phyloP scores from a whole-genome alignment of 1,140 invertebrate species.

The Drosophila mojavensis region DNA sequence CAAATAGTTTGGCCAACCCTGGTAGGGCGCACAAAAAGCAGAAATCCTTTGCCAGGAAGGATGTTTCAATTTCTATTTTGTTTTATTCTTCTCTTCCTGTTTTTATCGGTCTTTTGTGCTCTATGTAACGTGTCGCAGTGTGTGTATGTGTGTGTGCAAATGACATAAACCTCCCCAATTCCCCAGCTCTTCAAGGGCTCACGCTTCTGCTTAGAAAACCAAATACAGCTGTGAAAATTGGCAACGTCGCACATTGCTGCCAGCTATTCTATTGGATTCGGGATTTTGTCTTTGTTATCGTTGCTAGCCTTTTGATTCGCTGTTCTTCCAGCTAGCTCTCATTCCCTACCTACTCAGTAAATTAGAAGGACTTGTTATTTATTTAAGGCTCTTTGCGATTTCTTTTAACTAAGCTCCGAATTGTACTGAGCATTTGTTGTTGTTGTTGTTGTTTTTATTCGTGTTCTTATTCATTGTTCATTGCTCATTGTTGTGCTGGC shows the following conservation, averaged over 20 bases:
- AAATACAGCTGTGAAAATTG: conserved; percentile 64
- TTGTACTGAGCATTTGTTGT: conserved; percentile 12
- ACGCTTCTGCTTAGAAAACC: conserved; percentile 31
- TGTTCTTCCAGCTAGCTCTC: conserved; percentile 34
- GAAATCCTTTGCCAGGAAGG: conserved; percentile 58
- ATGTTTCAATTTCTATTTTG: conserved; percentile 82
- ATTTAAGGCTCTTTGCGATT: conserved; percentile 63
- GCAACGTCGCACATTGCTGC: conserved; percentile 50
- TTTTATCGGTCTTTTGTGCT: conserved; percentile 71
- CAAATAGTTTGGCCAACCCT: conserved; percentile 50
- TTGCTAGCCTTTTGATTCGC: conserved; percentile 39
- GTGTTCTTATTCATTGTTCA: conserved; percentile 1
- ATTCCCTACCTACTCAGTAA: conserved; percentile 51
- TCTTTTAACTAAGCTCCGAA: conserved; percentile 44
- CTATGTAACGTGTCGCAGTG: not conserved
- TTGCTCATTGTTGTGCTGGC: conserved; percentile 1
- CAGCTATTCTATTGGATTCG: not conserved
- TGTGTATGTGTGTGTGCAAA: conserved; percentile 38
- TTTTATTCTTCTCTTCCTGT: conserved; percentile 68
- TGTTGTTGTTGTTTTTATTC: conserved; percentile 14
- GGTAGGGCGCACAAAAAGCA: conserved; percentile 1
- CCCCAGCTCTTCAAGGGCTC: conserved; percentile 19
- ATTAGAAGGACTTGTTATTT: conserved; percentile 63
- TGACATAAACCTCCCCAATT: conserved; percentile 52
- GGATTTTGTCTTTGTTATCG: conserved; percentile 46